Percentiles rank a stretch among this genome's conserved stretches.
phyloP scores from a whole-genome alignment of 2,113 vertebrate species.

The Microtus oregoni region DNA sequence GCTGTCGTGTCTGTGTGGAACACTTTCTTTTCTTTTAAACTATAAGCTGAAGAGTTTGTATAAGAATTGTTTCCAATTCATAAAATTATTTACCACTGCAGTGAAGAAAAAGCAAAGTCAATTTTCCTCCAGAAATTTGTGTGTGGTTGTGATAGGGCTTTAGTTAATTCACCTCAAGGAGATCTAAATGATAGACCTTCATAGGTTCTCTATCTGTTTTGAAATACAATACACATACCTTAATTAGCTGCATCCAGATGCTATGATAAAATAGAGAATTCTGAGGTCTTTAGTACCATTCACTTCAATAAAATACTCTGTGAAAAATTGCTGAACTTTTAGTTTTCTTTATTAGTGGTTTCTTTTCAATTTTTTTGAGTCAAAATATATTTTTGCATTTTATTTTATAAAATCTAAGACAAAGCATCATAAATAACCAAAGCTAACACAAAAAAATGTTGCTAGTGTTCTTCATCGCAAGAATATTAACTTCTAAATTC shows the following conservation, averaged over 20 bases:
- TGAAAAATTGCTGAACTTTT: slow-evolving; percentile 10
- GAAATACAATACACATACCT: slow-evolving; percentile 36
- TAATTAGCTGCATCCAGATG: slow-evolving; percentile 64
- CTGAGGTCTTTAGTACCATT: slow-evolving; percentile 5
- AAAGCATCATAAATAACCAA: neutral
- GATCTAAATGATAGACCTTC: slow-evolving; percentile 35
- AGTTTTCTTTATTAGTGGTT: neutral
- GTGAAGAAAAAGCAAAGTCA: slow-evolving; percentile 71
- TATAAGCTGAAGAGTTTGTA: slow-evolving; percentile 57
- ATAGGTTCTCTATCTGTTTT: slow-evolving; percentile 61
- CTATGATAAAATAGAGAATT: slow-evolving; percentile 54
- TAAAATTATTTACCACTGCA: slow-evolving; percentile 13
- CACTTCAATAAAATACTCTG: slow-evolving; percentile 21
- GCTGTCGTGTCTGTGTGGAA: neutral
- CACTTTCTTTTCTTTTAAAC: slow-evolving; percentile 40
- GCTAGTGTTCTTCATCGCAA: neutral
- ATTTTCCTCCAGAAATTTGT: slow-evolving; percentile 72
- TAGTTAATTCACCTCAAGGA: slow-evolving; percentile 67
- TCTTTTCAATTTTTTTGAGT: slow-evolving; percentile 21
- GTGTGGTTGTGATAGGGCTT: slow-evolving; percentile 51
- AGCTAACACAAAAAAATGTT: neutral
- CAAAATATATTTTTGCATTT: neutral
- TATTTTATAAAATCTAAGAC: neutral
- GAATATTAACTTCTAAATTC: neutral
- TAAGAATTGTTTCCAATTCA: slow-evolving; percentile 67